These are phyloP conservation scores for Amphilophus citrinellus DNA, from an alignment of 2,113 vertebrate genomes.

Conservation along the genomic window DNA sequence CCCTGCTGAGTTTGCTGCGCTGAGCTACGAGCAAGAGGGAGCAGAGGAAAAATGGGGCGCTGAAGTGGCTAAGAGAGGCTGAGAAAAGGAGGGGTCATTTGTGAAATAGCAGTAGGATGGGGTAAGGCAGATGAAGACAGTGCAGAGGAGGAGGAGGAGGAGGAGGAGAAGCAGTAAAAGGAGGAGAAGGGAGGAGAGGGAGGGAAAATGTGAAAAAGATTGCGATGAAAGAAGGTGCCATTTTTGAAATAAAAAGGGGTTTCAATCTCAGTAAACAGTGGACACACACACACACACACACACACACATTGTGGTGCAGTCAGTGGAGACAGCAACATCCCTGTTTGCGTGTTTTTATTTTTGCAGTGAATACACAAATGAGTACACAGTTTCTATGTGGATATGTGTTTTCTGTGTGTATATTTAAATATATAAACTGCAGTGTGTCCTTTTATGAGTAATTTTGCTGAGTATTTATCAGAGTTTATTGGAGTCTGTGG, in stretches of 20 bases:
- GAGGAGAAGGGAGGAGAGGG: neutral
- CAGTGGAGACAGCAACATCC: neutral
- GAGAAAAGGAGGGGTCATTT: slow-evolving; percentile 61
- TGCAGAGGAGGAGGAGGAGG: slow-evolving; percentile 12
- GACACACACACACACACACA: neutral
- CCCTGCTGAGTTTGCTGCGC: slow-evolving; percentile 64
- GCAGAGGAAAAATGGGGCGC: slow-evolving; percentile 34
- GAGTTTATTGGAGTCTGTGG: slow-evolving; percentile 26
- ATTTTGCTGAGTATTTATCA: slow-evolving; percentile 38
- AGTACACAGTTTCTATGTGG: neutral
- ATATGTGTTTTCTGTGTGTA: neutral
- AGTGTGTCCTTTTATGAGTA: slow-evolving; percentile 8
- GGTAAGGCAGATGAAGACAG: slow-evolving; percentile 30
- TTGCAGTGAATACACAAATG: neutral
- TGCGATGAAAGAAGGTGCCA: neutral
- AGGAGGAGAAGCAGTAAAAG: neutral
- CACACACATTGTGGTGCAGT: neutral
- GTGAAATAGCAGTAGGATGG: slow-evolving; percentile 48
- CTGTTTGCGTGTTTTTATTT: neutral
- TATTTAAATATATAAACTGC: neutral
- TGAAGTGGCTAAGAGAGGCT: slow-evolving; percentile 53
- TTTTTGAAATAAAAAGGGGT: slow-evolving; percentile 16
- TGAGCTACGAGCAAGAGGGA: slow-evolving; percentile 47
- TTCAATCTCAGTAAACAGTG: neutral
- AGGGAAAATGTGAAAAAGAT: neutral